Conservation (phyloP, 2,888 invertebrate species). For the Machimus atricapillus region DNA sequence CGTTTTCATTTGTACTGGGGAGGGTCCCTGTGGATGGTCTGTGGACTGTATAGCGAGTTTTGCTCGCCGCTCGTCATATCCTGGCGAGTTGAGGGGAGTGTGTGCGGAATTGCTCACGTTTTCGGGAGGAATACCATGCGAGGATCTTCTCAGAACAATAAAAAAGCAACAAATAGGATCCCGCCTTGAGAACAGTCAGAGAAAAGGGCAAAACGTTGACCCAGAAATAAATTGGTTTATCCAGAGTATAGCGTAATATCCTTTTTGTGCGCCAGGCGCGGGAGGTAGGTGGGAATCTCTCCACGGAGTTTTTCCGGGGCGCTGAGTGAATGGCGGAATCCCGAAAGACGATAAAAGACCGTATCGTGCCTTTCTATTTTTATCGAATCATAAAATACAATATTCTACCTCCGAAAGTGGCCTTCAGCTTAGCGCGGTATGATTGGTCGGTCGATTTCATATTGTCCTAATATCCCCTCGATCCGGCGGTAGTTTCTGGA, state of each 20-base stretch:
- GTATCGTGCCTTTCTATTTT: conserved; percentile 21
- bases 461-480: conserved; percentile 10
- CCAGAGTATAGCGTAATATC: conserved; percentile 25
- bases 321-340: background rate
- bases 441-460: conserved; percentile 37
- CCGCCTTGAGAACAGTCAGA: conserved; percentile 10
- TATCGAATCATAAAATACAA: conserved; percentile 38
- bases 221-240: conserved; percentile 38
- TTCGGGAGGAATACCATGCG: background rate
- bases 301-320: background rate
- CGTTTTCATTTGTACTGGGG: background rate
- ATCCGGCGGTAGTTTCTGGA: background rate
- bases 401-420: background rate
- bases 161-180: conserved; percentile 37
- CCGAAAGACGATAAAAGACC: conserved; percentile 20
- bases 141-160: conserved; percentile 15
- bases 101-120: background rate
- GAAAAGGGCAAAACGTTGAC: conserved; percentile 24
- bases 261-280: background rate
- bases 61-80: background rate
- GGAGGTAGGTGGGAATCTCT: background rate
- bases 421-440: conserved; percentile 21
- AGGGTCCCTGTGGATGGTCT: background rate
- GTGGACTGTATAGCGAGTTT: background rate
- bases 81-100: background rate